Evolutionary conservation across 2,888 invertebrate genomes (phyloP).

Genomic region (Deilephila elpenor): DNA sequence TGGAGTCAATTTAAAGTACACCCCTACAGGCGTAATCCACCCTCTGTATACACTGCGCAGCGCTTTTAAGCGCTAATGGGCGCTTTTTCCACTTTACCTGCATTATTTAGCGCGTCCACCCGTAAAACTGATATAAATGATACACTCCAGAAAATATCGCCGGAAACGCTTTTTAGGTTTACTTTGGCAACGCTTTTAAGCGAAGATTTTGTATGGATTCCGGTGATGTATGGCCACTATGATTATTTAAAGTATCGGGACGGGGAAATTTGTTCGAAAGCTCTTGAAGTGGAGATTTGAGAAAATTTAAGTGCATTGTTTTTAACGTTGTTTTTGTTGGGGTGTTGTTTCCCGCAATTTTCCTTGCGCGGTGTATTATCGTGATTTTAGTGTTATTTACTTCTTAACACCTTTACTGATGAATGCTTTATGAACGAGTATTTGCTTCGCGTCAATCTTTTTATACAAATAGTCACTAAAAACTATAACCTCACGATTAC

Average conservation of each 20-base stretch:
- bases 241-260: slow-evolving; percentile 25
- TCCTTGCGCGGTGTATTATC: too few relatives aligned
- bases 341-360: too few relatives aligned
- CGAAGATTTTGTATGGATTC: slow-evolving; percentile 16
- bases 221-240: slow-evolving; percentile 18
- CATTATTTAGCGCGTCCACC: slow-evolving; percentile 63
- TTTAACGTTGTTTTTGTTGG: not conserved
- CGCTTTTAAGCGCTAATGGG: slow-evolving; percentile 63
- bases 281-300: not conserved
- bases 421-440: too few relatives aligned
- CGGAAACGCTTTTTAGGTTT: slow-evolving; percentile 24
- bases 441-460: too few relatives aligned
- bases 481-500: too few relatives aligned
- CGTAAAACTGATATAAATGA: slow-evolving; percentile 64
- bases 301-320: not conserved
- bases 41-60: slow-evolving; percentile 41
- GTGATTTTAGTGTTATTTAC: too few relatives aligned
- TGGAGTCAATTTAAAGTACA: slow-evolving; percentile 41
- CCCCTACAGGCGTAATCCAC: slow-evolving; percentile 30
- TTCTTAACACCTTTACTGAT: too few relatives aligned
- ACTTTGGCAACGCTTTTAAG: slow-evolving; percentile 14
- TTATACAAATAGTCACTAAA: too few relatives aligned
- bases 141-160: slow-evolving; percentile 48
- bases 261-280: not conserved
- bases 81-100: slow-evolving; percentile 53